These are phyloP conservation scores for Polyommatus icarus DNA, from an alignment of 2,888 invertebrate genomes.

Conservation along the genomic window DNA sequence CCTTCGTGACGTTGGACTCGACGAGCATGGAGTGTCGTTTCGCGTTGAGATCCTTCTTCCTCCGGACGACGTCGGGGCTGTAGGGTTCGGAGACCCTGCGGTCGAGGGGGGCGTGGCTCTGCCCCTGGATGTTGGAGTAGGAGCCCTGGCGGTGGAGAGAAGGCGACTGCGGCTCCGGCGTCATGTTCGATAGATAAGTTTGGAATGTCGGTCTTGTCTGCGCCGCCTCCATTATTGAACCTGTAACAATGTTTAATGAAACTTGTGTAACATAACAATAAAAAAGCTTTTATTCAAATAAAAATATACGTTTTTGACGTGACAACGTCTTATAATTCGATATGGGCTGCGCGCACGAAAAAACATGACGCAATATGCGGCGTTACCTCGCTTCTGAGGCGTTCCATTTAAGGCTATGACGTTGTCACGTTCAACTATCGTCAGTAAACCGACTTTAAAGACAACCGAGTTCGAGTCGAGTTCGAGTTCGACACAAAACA, in stretches of 20 bases:
- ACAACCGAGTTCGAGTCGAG: no score
- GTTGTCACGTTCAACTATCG: no score
- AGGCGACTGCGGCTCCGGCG: constrained; percentile 54
- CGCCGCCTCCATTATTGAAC: constrained; percentile 86
- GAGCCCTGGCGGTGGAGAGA: constrained; percentile 60
- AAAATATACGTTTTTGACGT: no score
- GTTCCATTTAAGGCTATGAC: no score
- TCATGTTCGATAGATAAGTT: constrained; percentile 68
- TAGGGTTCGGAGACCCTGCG: constrained; percentile 69
- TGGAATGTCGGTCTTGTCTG: constrained; percentile 81
- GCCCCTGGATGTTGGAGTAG: constrained; percentile 51
- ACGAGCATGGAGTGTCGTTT: constrained; percentile 73
- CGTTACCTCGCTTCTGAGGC: no score
- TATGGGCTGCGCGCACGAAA: no score
- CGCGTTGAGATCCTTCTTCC: constrained; percentile 65
- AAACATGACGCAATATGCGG: no score
- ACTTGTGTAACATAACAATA: no score
- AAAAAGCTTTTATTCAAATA: no score
- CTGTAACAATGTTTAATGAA: constrained; percentile 47
- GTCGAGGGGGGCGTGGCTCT: constrained; percentile 51
- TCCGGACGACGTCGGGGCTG: constrained; percentile 66
- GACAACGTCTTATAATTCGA: no score
- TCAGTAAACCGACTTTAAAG: no score
- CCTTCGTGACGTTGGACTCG: constrained; percentile 64
- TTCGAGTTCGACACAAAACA: no score